phyloP scores from a whole-genome alignment of 1,140 invertebrate genomes.

The Gyrodactylus bullatarudis region DNA sequence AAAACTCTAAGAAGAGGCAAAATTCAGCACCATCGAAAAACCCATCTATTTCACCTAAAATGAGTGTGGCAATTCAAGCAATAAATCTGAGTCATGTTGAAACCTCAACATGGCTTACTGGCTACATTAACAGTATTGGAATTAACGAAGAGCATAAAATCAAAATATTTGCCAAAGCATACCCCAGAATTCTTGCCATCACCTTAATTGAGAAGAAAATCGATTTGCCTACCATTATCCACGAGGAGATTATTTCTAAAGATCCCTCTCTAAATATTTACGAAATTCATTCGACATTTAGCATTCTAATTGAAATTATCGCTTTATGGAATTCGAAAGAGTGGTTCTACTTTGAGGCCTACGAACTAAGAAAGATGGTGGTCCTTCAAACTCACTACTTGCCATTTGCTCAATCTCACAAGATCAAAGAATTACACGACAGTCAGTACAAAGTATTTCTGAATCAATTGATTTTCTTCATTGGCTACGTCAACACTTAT shows the following conservation, averaged over 20 bases:
- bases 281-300: not conserved
- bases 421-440: not conserved
- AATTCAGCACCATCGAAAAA: not conserved
- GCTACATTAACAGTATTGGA: not conserved
- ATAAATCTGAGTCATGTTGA: not conserved
- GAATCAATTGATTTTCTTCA: not conserved
- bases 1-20: not conserved
- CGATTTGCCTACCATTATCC: not conserved
- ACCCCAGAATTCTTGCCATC: not conserved
- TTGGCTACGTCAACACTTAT: not conserved
- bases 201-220: not conserved
- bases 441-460: not conserved
- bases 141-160: not conserved
- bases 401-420: not conserved
- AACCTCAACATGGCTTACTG: not conserved
- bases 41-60: not conserved
- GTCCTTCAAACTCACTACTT: not conserved
- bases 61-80: not conserved
- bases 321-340: not conserved
- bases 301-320: not conserved
- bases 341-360: not conserved
- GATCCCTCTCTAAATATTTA: not conserved
- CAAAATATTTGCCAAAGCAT: not conserved
- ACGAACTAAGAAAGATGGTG: not conserved
- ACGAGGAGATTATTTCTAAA: not conserved